Evolutionary conservation across 2,888 invertebrate genomes (phyloP).

Genomic region (Cephus spinipes): DNA sequence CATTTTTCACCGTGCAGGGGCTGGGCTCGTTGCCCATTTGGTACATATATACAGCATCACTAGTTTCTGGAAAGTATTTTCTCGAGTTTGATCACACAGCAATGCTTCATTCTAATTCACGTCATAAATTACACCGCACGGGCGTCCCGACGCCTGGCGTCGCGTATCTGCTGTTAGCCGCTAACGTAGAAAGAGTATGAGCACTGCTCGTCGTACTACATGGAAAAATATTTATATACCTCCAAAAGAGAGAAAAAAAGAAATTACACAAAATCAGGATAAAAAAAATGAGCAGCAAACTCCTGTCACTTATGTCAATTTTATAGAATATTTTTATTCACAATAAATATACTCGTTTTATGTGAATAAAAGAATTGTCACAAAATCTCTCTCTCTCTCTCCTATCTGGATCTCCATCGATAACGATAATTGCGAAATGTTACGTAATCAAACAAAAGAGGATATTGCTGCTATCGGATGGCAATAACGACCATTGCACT

Average conservation of each 20-base stretch:
- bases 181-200: neutral
- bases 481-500: neutral
- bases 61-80: constrained; percentile 29
- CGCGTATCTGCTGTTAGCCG: neutral
- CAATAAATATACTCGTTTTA: too few species aligned
- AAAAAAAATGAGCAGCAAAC: neutral
- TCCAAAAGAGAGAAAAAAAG: neutral
- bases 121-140: constrained; percentile 25
- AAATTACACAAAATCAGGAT: too few species aligned
- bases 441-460: neutral
- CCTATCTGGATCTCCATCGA: neutral
- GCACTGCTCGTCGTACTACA: neutral
- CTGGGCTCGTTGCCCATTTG: too few species aligned
- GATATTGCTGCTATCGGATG: neutral
- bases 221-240: too few species aligned
- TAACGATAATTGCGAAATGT: neutral
- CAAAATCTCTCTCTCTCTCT: neutral
- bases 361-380: neutral
- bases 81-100: constrained; percentile 32
- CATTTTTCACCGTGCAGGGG: too few species aligned
- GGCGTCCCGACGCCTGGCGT: neutral
- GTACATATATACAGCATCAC: neutral
- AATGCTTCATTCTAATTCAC: constrained; percentile 32
- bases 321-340: too few species aligned
- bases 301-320: neutral